These are phyloP conservation scores for Dolichallabes microphthalmus DNA, from an alignment of 2,113 vertebrate genomes.

Conservation along the genomic window DNA sequence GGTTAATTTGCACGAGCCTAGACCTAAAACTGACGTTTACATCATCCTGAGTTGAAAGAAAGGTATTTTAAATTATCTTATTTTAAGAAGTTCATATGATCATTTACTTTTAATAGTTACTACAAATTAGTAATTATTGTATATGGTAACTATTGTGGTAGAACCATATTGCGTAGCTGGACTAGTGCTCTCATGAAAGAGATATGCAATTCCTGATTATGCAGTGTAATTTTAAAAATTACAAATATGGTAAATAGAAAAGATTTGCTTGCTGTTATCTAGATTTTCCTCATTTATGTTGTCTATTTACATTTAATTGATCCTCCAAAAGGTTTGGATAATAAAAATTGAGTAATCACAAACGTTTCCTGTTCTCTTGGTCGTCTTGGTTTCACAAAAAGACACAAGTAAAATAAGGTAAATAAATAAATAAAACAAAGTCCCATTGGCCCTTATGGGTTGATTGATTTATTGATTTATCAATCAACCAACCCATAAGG, in stretches of 20 bases:
- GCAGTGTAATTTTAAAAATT: not conserved
- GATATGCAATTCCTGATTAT: not conserved
- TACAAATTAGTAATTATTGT: not conserved
- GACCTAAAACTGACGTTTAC: too few species aligned
- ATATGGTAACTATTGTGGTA: not conserved
- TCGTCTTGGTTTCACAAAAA: too few species aligned
- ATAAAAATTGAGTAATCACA: too few species aligned
- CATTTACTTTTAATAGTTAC: too few species aligned
- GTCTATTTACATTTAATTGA: not conserved
- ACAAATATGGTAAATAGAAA: not conserved
- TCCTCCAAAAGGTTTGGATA: too few species aligned
- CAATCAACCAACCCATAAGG: not conserved
- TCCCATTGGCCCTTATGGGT: not conserved
- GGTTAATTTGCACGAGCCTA: not conserved
- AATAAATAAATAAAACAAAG: too few species aligned
- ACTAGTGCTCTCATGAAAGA: not conserved
- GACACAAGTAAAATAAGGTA: too few species aligned
- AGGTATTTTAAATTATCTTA: too few species aligned
- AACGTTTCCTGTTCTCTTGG: too few species aligned
- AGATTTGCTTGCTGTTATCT: not conserved
- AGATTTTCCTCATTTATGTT: not conserved
- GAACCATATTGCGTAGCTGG: not conserved
- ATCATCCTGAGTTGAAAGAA: too few species aligned
- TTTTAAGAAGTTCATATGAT: too few species aligned
- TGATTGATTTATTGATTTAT: too few species aligned